A percentile compares a stretch with the other conserved stretches of the same genome.
These are phyloP conservation scores for Ectemnius cavifrons DNA, from an alignment of 2,888 invertebrate species.

Conservation along the genomic window DNA sequence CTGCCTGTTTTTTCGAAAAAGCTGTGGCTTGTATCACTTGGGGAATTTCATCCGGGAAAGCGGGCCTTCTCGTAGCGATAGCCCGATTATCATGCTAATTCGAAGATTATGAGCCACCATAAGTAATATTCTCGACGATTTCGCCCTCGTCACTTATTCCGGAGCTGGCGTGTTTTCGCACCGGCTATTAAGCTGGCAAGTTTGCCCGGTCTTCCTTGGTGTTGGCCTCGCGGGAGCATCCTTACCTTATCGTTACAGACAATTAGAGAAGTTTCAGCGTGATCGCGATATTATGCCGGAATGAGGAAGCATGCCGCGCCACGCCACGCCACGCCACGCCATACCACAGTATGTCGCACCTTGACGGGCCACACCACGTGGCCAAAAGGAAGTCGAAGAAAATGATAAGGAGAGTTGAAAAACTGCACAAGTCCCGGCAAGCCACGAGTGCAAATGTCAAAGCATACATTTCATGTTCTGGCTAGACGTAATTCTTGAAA, in stretches of 20 bases:
- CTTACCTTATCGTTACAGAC: conserved; percentile 43
- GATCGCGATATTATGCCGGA: conserved; percentile 40
- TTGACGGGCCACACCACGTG: too few species aligned
- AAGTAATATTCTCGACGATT: conserved; percentile 18
- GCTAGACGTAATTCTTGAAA: too few species aligned
- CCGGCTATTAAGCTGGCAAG: not conserved
- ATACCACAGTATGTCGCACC: too few species aligned
- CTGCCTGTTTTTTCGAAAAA: too few species aligned
- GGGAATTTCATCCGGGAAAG: conserved; percentile 13
- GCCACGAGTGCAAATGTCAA: conserved; percentile 21
- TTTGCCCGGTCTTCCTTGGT: not conserved
- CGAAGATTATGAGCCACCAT: not conserved
- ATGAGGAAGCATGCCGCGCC: conserved; percentile 21
- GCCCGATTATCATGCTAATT: conserved; percentile 3
- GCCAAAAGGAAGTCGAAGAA: conserved; percentile 19
- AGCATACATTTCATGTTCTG: too few species aligned
- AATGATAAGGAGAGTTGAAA: conserved; percentile 16
- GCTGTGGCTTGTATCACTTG: not conserved
- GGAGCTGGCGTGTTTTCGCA: not conserved
- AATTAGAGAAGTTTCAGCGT: conserved; percentile 45
- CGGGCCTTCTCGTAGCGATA: not conserved
- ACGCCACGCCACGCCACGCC: too few species aligned
- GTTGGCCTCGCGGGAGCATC: not conserved
- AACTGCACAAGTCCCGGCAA: conserved; percentile 45
- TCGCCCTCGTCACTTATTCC: not conserved